Evolutionary conservation across 1,140 invertebrate species (phyloP).

Genomic region (Lerema accius): DNA sequence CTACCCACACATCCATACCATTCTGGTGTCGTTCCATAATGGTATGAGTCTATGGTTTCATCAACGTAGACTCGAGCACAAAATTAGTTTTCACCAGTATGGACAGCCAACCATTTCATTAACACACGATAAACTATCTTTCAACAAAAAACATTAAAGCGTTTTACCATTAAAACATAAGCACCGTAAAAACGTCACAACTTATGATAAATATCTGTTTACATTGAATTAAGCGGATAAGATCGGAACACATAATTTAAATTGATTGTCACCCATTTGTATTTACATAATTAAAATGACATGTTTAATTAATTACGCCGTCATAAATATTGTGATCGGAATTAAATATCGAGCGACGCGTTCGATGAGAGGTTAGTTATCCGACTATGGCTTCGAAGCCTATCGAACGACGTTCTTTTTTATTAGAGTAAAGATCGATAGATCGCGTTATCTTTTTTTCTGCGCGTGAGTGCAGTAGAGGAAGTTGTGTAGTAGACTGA

Average conservation of each 20-base stretch:
- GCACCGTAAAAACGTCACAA: slow-evolving; percentile 69
- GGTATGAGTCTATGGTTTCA: slow-evolving; percentile 59
- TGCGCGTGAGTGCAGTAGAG: slow-evolving; percentile 81
- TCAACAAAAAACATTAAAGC: slow-evolving; percentile 47
- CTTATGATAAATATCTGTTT: slow-evolving; percentile 73
- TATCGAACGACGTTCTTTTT: slow-evolving; percentile 67
- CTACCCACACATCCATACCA: slow-evolving; percentile 84
- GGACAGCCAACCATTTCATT: slow-evolving; percentile 44
- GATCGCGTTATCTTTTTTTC: slow-evolving; percentile 80
- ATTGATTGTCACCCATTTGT: slow-evolving; percentile 75
- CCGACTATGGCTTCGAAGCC: slow-evolving; percentile 69
- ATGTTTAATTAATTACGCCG: slow-evolving; percentile 74
- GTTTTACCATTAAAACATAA: slow-evolving; percentile 55
- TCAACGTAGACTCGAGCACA: slow-evolving; percentile 44
- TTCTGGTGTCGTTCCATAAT: slow-evolving; percentile 83
- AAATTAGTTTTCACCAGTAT: slow-evolving; percentile 43
- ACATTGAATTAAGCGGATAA: slow-evolving; percentile 71
- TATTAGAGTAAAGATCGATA: slow-evolving; percentile 79
- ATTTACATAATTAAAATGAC: slow-evolving; percentile 80
- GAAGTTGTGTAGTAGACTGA: slow-evolving; percentile 78
- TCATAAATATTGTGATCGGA: slow-evolving; percentile 72
- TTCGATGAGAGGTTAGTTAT: slow-evolving; percentile 67
- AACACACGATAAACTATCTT: slow-evolving; percentile 44
- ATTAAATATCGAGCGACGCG: slow-evolving; percentile 60
- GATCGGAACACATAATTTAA: slow-evolving; percentile 70